Conservation (phyloP, 2,113 vertebrate species). For the Regulus satrapa region DNA sequence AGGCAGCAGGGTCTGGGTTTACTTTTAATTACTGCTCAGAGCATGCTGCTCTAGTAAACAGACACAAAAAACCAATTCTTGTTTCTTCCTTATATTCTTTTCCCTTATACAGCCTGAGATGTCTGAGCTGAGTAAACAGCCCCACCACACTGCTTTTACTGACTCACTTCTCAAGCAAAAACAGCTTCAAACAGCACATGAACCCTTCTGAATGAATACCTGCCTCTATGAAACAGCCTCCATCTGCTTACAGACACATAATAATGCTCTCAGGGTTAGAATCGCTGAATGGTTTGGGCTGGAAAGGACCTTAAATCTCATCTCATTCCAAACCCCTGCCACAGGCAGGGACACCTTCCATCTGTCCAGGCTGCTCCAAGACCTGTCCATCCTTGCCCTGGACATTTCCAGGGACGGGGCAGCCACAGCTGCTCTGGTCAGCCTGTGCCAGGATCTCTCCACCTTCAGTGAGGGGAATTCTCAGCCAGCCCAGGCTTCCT, state of each 20-base stretch:
- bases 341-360: neutral
- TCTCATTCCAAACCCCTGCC: neutral
- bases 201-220: neutral
- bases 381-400: rapidly evolving
- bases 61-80: neutral
- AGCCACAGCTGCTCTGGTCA: neutral
- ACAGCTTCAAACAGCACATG: neutral
- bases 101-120: neutral
- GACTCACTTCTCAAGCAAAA: neutral
- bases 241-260: neutral
- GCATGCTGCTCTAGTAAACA: constrained; percentile 8
- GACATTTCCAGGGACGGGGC: neutral
- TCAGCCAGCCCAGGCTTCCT: neutral
- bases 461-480: neutral
- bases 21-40: constrained; percentile 20
- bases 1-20: constrained; percentile 17
- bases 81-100: neutral
- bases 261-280: neutral
- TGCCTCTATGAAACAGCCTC: rapidly evolving
- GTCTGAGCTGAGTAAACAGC: neutral
- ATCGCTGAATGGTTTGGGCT: neutral
- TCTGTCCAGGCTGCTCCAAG: neutral
- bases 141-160: neutral
- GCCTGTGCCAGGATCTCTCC: rapidly evolving
- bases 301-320: neutral